These are phyloP conservation scores for Clamator glandarius DNA, from an alignment of 2,797 vertebrate genomes.

Conservation along the genomic window DNA sequence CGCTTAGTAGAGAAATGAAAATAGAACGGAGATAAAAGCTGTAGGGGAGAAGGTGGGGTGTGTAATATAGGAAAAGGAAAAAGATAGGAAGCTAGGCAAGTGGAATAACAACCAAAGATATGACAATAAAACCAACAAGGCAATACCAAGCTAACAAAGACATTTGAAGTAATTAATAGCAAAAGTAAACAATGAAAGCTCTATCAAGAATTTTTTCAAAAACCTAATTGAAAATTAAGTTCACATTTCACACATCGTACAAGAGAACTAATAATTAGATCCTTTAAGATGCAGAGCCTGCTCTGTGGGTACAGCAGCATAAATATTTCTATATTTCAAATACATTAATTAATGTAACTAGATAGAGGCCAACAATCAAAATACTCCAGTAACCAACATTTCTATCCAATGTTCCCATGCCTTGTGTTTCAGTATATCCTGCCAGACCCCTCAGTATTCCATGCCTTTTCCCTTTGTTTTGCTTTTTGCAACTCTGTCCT, in stretches of 20 bases:
- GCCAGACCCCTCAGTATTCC: neutral
- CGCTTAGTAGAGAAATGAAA: neutral
- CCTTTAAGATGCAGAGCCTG: neutral
- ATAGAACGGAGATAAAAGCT: neutral
- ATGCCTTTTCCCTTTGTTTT: neutral
- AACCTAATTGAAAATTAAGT: neutral
- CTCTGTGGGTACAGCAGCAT: neutral
- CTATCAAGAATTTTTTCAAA: neutral
- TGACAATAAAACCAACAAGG: neutral
- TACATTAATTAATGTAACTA: neutral
- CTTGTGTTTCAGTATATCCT: neutral
- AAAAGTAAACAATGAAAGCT: neutral
- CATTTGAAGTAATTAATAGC: neutral
- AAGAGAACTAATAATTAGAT: neutral
- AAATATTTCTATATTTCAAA: neutral
- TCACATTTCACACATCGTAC: neutral
- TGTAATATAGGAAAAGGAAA: neutral
- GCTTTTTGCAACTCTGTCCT: neutral
- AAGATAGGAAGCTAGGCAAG: neutral
- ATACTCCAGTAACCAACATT: neutral
- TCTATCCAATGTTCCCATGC: neutral
- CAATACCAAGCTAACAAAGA: neutral
- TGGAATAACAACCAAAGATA: neutral
- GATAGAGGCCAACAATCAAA: too few relatives aligned
- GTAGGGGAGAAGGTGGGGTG: neutral